These are phyloP conservation scores for Palaemon carinicauda DNA, from an alignment of 1,140 invertebrate species.

Conservation along the genomic window DNA sequence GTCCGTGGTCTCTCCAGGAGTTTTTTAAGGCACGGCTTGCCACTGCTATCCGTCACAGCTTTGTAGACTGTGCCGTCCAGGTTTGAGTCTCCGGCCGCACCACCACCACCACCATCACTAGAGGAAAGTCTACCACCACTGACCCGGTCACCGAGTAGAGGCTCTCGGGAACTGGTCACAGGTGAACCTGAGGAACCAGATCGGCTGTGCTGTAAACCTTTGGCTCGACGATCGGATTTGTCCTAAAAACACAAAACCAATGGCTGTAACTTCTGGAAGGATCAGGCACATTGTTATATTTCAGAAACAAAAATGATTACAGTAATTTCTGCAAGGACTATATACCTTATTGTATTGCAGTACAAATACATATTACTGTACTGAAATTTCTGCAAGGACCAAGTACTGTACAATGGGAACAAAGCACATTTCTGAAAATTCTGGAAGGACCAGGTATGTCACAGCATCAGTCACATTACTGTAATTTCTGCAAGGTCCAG, in stretches of 20 bases:
- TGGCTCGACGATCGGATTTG: slow-evolving; percentile 9
- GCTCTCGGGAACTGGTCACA: slow-evolving; percentile 19
- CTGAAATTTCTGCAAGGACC: no score
- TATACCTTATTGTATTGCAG: no score
- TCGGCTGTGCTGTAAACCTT: slow-evolving; percentile 32
- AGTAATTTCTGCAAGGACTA: no score
- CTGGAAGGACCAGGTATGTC: no score
- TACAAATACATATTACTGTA: no score
- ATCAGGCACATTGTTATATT: no score
- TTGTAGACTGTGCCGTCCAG: slow-evolving; percentile 20
- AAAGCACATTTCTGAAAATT: no score
- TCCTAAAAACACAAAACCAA: slow-evolving; percentile 19
- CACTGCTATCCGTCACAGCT: not conserved
- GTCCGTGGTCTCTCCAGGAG: slow-evolving; percentile 18
- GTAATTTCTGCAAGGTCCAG: no score
- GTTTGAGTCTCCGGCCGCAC: not conserved
- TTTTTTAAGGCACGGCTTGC: slow-evolving; percentile 35
- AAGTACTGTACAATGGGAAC: no score
- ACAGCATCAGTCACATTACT: no score
- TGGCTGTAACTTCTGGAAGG: no score
- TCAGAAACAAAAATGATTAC: no score
- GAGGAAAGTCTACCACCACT: not conserved
- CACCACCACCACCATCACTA: not conserved
- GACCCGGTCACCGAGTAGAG: not conserved
- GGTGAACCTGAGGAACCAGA: slow-evolving; percentile 43